phyloP scores from a whole-genome alignment of 2,797 vertebrate genomes.

The Argya squamiceps region DNA sequence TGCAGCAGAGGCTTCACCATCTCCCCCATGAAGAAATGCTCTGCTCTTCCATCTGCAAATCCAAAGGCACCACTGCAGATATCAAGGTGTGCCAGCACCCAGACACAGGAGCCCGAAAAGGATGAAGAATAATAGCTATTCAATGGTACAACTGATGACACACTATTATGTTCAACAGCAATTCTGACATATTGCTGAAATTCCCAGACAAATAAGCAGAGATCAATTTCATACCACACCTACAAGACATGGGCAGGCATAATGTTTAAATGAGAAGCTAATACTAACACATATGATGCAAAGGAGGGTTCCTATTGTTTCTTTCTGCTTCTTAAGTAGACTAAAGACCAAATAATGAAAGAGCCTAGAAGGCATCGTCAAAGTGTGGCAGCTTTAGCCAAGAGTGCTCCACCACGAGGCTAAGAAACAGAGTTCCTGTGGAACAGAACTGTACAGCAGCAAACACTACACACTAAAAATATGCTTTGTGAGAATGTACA shows the following conservation, averaged over 20 bases:
- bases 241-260: not conserved
- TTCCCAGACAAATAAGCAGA: not conserved
- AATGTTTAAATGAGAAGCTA: not conserved
- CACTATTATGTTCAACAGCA: not conserved
- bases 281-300: rapidly evolving
- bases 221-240: not conserved
- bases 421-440: not conserved
- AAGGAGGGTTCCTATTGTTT: not conserved
- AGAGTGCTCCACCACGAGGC: not conserved
- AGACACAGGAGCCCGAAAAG: not conserved
- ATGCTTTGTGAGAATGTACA: not conserved
- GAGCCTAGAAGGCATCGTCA: not conserved
- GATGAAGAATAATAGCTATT: not conserved
- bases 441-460: not conserved
- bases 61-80: not conserved
- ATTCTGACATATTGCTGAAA: not conserved
- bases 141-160: not conserved
- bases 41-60: not conserved
- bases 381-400: not conserved
- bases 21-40: not conserved
- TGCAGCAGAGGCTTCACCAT: not conserved
- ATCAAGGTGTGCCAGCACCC: not conserved
- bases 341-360: not conserved
- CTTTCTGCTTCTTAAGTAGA: not conserved
- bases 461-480: not conserved